Evolutionary conservation across 2,888 invertebrate genomes (phyloP).

Genomic region (Papilio protenor): DNA sequence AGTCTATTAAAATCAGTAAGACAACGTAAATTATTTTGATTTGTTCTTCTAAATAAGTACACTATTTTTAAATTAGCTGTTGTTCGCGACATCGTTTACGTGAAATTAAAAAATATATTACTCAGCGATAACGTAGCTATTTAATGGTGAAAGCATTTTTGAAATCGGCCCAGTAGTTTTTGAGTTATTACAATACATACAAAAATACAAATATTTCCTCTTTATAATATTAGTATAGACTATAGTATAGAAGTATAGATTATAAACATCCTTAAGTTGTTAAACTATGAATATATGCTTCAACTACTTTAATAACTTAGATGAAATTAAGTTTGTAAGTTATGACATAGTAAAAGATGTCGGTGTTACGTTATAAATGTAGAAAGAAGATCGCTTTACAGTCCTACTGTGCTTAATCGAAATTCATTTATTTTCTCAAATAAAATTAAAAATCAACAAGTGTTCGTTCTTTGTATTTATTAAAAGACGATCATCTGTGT

Average conservation of each 20-base stretch:
- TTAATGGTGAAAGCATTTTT: too few relatives aligned
- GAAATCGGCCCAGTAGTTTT: too few relatives aligned
- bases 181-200: too few relatives aligned
- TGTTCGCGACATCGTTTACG: too few relatives aligned
- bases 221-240: too few relatives aligned
- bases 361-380: neutral
- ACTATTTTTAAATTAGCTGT: too few relatives aligned
- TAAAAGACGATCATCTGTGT: neutral
- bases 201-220: too few relatives aligned
- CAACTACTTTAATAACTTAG: neutral
- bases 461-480: neutral
- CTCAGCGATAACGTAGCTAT: too few relatives aligned
- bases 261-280: neutral
- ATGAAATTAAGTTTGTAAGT: neutral
- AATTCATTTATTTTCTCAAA: neutral
- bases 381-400: neutral
- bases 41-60: neutral
- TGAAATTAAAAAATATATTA: too few relatives aligned
- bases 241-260: neutral
- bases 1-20: constrained; percentile 16
- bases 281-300: neutral
- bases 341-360: neutral
- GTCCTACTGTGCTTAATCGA: neutral
- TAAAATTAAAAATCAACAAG: neutral
- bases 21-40: neutral